Conservation (phyloP, 2,888 invertebrate genomes). For the Muscina levida region DNA sequence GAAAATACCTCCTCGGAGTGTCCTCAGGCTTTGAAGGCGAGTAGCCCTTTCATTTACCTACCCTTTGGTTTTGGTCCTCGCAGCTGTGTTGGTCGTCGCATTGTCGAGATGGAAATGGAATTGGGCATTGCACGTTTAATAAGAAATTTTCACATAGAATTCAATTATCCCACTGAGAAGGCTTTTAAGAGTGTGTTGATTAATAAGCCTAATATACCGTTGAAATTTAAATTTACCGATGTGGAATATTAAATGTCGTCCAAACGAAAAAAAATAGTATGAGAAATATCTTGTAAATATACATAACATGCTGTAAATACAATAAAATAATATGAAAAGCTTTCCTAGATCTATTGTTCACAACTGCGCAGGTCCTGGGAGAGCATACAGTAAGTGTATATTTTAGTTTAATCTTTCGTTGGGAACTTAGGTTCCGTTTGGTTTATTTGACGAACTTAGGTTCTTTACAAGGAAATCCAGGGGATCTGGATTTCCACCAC, state of each 20-base stretch:
- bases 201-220: constrained; percentile 73
- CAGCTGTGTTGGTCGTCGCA: constrained; percentile 85
- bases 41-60: constrained; percentile 73
- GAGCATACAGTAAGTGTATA: too few relatives aligned
- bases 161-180: constrained; percentile 68
- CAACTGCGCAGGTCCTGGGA: too few relatives aligned
- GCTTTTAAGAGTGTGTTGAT: constrained; percentile 68
- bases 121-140: constrained; percentile 71
- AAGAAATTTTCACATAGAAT: constrained; percentile 73
- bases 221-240: constrained; percentile 72
- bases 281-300: too few relatives aligned
- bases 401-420: too few relatives aligned
- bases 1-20: constrained; percentile 11
- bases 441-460: too few relatives aligned
- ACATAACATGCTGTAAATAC: too few relatives aligned
- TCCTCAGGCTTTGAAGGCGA: constrained; percentile 53
- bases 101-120: constrained; percentile 86
- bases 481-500: too few relatives aligned
- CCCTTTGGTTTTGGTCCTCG: constrained; percentile 86
- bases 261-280: too few relatives aligned
- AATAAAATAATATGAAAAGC: too few relatives aligned
- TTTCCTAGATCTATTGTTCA: too few relatives aligned
- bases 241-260: constrained; percentile 24
- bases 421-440: too few relatives aligned
- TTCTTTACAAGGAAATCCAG: too few relatives aligned